Conservation (phyloP, 2,797 vertebrate genomes). For the Onychomys torridus region DNA sequence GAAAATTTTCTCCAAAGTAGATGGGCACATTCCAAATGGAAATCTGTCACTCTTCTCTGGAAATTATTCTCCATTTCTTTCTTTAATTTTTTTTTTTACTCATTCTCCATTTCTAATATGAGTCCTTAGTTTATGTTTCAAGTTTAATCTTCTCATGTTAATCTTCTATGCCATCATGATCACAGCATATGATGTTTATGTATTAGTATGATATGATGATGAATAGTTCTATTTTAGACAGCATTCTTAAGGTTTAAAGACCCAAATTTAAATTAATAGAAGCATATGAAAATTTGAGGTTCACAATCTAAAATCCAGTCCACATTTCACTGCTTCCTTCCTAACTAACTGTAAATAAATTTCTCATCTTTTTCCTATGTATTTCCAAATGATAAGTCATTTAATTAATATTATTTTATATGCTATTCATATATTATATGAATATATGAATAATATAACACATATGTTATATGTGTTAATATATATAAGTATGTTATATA, state of each 20-base stretch:
- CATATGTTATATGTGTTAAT: too few species aligned
- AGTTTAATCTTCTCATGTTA: background rate
- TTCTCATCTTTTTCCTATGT: background rate
- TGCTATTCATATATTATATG: too few species aligned
- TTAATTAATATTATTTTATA: background rate
- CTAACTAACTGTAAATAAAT: background rate
- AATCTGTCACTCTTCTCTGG: background rate
- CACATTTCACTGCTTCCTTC: background rate
- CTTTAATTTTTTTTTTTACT: too few species aligned
- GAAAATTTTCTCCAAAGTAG: background rate
- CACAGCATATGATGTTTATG: background rate
- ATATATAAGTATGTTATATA: too few species aligned
- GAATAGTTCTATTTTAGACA: background rate
- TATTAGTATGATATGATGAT: background rate
- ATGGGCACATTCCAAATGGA: background rate
- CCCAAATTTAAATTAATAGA: background rate
- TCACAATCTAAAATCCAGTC: background rate
- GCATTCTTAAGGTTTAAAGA: background rate
- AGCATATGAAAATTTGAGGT: background rate
- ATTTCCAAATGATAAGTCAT: constrained; percentile 24
- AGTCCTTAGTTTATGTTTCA: background rate
- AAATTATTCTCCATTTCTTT: background rate
- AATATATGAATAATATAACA: too few species aligned
- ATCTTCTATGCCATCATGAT: background rate
- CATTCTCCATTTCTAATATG: background rate